Evolutionary conservation across 2,113 vertebrate species (phyloP).

Genomic region (Urocolius indicus): DNA sequence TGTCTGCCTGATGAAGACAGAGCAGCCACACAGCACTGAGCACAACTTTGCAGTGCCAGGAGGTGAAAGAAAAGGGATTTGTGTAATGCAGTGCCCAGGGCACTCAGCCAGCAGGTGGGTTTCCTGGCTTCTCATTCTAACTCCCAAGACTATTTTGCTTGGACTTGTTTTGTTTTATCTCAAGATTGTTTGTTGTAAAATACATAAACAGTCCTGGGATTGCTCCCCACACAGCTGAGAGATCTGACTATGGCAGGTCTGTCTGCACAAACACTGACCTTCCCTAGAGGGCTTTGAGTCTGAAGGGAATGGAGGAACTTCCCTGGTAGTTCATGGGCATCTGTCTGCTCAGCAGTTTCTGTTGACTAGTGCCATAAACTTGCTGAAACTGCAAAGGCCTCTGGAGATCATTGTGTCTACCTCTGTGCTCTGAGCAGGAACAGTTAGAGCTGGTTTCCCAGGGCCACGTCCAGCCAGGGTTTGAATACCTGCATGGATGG

Average conservation of each 20-base stretch:
- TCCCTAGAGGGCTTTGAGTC: neutral
- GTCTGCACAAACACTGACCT: neutral
- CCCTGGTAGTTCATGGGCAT: neutral
- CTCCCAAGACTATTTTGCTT: neutral
- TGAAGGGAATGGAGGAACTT: neutral
- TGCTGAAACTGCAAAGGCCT: neutral
- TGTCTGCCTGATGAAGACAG: rapidly evolving
- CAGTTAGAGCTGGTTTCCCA: neutral
- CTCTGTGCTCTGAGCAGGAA: neutral
- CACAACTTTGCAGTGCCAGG: rapidly evolving
- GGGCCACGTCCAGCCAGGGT: neutral
- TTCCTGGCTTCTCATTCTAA: neutral
- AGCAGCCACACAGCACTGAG: rapidly evolving
- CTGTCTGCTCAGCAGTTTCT: neutral
- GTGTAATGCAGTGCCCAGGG: neutral
- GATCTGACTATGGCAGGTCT: neutral
- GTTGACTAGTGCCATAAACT: neutral
- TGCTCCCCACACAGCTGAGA: neutral
- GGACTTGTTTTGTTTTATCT: neutral
- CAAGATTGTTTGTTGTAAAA: neutral
- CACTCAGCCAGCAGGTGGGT: neutral
- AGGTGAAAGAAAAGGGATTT: neutral
- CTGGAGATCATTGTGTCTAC: neutral
- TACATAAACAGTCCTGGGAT: neutral
- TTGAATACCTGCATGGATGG: neutral